Base-by-base conservation (phyloP, 2,113 vertebrate species). In the Anoura caudifer region DNA sequence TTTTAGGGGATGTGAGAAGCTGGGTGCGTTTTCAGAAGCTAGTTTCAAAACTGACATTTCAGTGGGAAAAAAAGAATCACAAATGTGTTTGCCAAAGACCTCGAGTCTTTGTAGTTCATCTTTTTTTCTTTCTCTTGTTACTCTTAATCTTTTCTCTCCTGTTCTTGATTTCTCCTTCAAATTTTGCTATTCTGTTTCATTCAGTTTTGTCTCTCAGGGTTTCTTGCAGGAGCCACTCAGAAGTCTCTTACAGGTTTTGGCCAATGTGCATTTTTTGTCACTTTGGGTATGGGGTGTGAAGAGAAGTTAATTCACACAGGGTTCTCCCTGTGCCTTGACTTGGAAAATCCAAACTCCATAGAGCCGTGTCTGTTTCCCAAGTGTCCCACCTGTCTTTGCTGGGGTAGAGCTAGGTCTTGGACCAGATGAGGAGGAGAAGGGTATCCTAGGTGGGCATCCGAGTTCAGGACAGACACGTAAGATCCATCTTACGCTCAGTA, bases 151-250 rank as follows among this genome's bases (percentile, higher is more conserved):
- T 12, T 36, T 67, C 28, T 72, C 67, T 38, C 8, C 4, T 31
- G 43, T 89, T 87, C 87, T 36, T 50, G 33, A 61, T 26, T 79
- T 11, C 47, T 45, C 80, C 1, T 56, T 84, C 87, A 73, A 69
- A 38, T 73, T 83, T 97, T 91, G 93, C 95, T 92, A 63, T 88
- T 96, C 52, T 96, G 90, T 96, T 96, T 91, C 93, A 79, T 65
- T 91, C 36, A 83, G 84, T 90, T 96, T 97, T 90, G 97, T 95
- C 85, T 92, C 82, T 38, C 79, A 19, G 47, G 77, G 69, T 54
- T 92, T 70, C 76, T 82, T n/a, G 7, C 31, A 24, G 73, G 81
- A 67, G 65, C 45, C 86, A 41, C 45, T n/a, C 17, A 38, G 69
- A 67, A 72, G 79, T 63, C 76, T 69, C 67, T 67, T 75, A 5